Conservation (phyloP, 2,797 vertebrate genomes). For the Hephaestus fuliginosus region DNA sequence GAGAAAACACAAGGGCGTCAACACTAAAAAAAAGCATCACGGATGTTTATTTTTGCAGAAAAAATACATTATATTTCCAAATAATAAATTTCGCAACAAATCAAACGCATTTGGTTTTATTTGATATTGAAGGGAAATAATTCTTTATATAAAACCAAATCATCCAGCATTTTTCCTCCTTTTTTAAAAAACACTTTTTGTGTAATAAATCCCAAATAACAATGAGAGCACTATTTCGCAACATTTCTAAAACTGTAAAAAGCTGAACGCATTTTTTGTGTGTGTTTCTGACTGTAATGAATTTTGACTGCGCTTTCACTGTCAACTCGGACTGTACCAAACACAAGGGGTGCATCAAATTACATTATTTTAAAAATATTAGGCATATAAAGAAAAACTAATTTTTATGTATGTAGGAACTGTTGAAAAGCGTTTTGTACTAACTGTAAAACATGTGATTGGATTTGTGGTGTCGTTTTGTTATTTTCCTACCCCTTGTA, state of each 20-base stretch:
- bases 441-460: no score
- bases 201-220: background rate
- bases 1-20: background rate
- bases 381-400: no score
- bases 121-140: accelerated
- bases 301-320: constrained; percentile 58
- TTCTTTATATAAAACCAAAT: background rate
- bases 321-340: constrained; percentile 69
- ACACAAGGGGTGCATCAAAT: background rate
- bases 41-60: background rate
- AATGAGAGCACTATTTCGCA: background rate
- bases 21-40: background rate
- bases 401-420: no score
- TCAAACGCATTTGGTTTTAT: background rate
- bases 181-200: background rate
- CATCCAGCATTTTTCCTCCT: background rate
- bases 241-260: constrained; percentile 3
- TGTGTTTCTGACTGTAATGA: constrained; percentile 18
- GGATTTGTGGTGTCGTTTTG: accelerated
- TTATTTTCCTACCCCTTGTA: background rate
- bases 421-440: no score
- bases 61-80: background rate
- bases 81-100: background rate
- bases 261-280: constrained; percentile 10
- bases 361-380: no score